Evolutionary conservation across 2,888 invertebrate species (phyloP).

Genomic region (Sialis lutaria): DNA sequence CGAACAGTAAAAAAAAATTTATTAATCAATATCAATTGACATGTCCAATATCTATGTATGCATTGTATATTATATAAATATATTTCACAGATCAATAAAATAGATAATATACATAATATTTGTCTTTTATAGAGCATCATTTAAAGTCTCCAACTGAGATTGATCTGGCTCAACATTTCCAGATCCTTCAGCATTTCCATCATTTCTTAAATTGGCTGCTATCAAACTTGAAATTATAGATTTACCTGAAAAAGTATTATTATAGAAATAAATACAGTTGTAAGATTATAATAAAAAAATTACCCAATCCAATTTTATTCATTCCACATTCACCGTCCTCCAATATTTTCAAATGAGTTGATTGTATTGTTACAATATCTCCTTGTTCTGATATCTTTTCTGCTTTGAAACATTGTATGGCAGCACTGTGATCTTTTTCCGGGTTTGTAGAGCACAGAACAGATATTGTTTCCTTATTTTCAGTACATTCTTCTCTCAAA

Average conservation of each 20-base stretch:
- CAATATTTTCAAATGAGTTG: slow-evolving; percentile 10
- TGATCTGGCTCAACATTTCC: slow-evolving; percentile 19
- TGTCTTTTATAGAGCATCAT: slow-evolving; percentile 14
- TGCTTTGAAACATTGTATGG: slow-evolving; percentile 20
- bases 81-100: too few species aligned
- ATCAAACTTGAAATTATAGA: slow-evolving; percentile 15
- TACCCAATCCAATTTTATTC: slow-evolving; percentile 14
- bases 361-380: slow-evolving; percentile 4
- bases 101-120: slow-evolving; percentile 2
- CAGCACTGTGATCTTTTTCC: slow-evolving; percentile 22
- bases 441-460: slow-evolving; percentile 22
- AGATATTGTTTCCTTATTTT: slow-evolving; percentile 13
- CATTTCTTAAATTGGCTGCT: slow-evolving; percentile 11
- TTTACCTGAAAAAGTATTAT: too few species aligned
- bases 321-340: slow-evolving; percentile 13
- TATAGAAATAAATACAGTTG: too few species aligned
- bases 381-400: slow-evolving; percentile 9
- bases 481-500: slow-evolving; percentile 11
- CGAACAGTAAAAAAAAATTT: too few species aligned
- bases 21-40: too few species aligned
- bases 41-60: too few species aligned
- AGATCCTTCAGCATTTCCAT: slow-evolving; percentile 15
- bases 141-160: slow-evolving; percentile 17
- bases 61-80: too few species aligned
- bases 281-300: background rate